Evolutionary conservation across 2,797 vertebrate species (phyloP).

Genomic region (Tauraco hartlaubi): DNA sequence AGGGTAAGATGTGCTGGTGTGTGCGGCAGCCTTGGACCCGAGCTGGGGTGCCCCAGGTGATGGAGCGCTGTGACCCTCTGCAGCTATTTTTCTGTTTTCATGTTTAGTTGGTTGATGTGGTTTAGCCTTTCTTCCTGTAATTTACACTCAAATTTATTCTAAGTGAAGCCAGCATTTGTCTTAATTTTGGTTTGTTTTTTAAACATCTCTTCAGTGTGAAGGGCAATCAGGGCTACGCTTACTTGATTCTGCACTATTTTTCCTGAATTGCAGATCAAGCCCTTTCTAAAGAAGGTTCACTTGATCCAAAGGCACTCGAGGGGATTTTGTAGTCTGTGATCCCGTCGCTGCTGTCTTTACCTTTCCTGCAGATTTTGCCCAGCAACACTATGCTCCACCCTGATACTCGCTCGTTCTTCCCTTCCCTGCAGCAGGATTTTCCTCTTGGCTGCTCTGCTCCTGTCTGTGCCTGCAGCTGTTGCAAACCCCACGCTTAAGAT

Average conservation of each 20-base stretch:
- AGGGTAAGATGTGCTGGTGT: background rate
- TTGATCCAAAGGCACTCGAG: background rate
- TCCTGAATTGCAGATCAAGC: background rate
- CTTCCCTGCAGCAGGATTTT: background rate
- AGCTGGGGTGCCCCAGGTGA: background rate
- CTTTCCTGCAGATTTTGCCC: background rate
- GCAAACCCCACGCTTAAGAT: background rate
- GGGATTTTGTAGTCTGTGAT: background rate
- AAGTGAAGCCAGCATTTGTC: background rate
- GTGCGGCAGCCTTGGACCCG: accelerated
- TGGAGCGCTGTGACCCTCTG: background rate
- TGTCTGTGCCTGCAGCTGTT: background rate
- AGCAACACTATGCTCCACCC: background rate
- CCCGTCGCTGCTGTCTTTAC: background rate
- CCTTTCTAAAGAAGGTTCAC: background rate
- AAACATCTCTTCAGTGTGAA: background rate
- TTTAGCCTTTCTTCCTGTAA: background rate
- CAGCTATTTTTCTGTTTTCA: background rate
- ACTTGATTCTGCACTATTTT: background rate
- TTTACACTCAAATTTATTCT: background rate
- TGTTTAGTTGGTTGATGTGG: background rate
- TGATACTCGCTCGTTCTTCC: background rate
- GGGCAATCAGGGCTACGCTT: accelerated
- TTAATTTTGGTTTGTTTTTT: background rate
- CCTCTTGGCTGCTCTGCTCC: background rate